Conservation (phyloP, 2,797 vertebrate species). For the Percopsis omiscomaycus region DNA sequence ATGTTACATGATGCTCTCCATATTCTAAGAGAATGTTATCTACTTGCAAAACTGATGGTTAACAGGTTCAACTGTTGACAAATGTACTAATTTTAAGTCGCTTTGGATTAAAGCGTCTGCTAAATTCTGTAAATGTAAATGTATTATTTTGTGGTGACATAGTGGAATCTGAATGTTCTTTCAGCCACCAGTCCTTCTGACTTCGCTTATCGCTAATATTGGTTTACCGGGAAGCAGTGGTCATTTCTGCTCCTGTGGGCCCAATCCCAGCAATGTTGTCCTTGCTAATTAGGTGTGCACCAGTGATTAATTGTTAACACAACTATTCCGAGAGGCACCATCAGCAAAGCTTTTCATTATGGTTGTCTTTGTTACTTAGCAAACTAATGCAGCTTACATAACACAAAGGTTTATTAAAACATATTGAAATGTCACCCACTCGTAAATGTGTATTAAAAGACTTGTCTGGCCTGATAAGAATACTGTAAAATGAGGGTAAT, state of each 20-base stretch:
- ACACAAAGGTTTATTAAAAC: constrained; percentile 66
- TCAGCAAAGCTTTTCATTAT: constrained; percentile 75
- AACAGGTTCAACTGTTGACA: too few relatives aligned
- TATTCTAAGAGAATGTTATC: too few relatives aligned
- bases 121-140: too few relatives aligned
- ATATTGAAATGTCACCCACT: constrained; percentile 43
- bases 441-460: constrained; percentile 21
- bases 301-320: constrained; percentile 76
- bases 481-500: constrained; percentile 16
- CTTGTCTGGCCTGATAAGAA: neutral
- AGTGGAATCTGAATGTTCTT: constrained; percentile 42
- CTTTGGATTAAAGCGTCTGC: too few relatives aligned
- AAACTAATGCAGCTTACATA: constrained; percentile 71
- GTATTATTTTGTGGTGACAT: constrained; percentile 40
- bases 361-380: constrained; percentile 74
- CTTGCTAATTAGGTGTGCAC: constrained; percentile 77
- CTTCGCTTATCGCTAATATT: constrained; percentile 72
- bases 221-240: constrained; percentile 70
- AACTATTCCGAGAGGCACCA: constrained; percentile 69
- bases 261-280: constrained; percentile 69
- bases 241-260: constrained; percentile 56
- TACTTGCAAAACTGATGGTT: too few relatives aligned
- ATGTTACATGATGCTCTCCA: too few relatives aligned
- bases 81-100: too few relatives aligned
- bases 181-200: constrained; percentile 41